Evolutionary conservation across 2,888 invertebrate species (phyloP).

Genomic region (Luperina nickerlii): DNA sequence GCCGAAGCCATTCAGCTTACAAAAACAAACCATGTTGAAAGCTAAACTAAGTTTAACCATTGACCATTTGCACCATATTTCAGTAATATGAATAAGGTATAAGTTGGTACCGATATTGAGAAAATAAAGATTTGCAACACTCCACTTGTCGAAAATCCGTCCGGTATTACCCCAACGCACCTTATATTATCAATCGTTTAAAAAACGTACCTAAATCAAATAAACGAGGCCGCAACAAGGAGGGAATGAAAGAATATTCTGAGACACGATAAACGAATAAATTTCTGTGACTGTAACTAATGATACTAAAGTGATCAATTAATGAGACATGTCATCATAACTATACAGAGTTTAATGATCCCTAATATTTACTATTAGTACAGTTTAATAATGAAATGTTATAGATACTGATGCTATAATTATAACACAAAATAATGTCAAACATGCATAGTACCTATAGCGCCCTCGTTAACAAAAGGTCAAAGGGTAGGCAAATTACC

Average conservation of each 20-base stretch:
- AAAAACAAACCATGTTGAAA: neutral
- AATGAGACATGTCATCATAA: slow-evolving; percentile 3
- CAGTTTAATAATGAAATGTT: no score
- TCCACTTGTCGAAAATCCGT: neutral
- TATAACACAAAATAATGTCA: no score
- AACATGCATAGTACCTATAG: no score
- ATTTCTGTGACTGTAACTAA: neutral
- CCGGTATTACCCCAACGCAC: neutral
- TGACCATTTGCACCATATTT: neutral
- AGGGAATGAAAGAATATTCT: neutral
- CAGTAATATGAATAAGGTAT: neutral
- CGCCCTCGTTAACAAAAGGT: no score
- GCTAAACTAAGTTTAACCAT: neutral
- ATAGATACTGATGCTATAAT: no score
- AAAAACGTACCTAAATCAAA: neutral
- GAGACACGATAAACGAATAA: neutral
- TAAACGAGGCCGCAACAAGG: neutral
- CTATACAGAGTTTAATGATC: slow-evolving; percentile 20
- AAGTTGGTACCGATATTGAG: neutral
- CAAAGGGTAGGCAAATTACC: no score
- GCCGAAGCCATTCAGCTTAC: neutral
- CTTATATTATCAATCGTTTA: neutral
- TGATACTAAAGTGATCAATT: slow-evolving; percentile 9
- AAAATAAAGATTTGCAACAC: neutral
- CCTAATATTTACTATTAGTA: neutral